Conservation (phyloP, 2,888 invertebrate species). For the Lycia hirtaria region DNA sequence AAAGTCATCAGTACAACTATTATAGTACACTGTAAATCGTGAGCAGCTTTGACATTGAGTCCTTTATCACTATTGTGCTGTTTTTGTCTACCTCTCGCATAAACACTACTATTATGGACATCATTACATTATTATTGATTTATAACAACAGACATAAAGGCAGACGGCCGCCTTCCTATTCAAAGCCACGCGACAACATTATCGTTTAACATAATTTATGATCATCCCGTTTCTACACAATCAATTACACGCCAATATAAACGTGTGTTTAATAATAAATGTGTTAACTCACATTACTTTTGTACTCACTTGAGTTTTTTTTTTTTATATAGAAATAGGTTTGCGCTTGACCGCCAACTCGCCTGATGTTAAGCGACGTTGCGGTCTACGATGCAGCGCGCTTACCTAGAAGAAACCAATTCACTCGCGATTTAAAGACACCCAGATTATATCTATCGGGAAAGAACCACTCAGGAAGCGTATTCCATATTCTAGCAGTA, state of each 20-base stretch:
- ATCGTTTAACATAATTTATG: conserved; percentile 62
- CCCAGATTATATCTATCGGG: too few relatives aligned
- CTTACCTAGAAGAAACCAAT: too few relatives aligned
- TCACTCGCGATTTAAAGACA: too few relatives aligned
- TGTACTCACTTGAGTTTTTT: conserved; percentile 2
- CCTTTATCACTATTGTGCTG: conserved; percentile 1
- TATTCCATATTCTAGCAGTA: too few relatives aligned
- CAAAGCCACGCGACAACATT: conserved; percentile 67
- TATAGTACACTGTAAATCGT: background rate
- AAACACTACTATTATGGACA: conserved; percentile 29
- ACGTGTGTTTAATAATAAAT: background rate
- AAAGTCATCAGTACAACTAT: background rate
- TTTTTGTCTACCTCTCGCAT: conserved; percentile 18
- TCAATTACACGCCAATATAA: conserved; percentile 72
- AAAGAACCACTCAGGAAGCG: too few relatives aligned
- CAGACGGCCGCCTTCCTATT: conserved; percentile 55
- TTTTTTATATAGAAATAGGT: too few relatives aligned
- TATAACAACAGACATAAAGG: conserved; percentile 37
- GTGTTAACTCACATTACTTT: conserved; percentile 1
- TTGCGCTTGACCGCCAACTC: too few relatives aligned
- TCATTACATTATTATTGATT: conserved; percentile 39
- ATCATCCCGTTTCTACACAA: conserved; percentile 62
- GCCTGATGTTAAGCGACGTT: too few relatives aligned
- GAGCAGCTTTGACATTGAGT: conserved; percentile 2
- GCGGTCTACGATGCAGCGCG: too few relatives aligned